These are phyloP conservation scores for Brassicogethes aeneus DNA, from an alignment of 2,888 invertebrate genomes.

Conservation along the genomic window DNA sequence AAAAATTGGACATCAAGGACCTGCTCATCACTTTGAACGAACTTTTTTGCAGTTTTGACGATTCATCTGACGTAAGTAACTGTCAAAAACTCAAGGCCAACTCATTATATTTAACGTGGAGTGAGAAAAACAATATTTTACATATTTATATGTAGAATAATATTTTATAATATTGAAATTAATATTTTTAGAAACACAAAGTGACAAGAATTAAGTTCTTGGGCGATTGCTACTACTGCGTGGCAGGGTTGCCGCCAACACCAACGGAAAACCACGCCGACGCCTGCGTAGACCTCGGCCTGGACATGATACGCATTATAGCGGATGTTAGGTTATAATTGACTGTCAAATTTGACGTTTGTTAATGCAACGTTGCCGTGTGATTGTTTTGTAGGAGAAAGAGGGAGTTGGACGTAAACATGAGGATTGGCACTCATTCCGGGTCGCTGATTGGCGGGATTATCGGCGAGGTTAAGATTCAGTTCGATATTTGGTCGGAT, in stretches of 20 bases:
- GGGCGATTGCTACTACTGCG: conserved; percentile 92
- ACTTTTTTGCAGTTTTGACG: conserved; percentile 85
- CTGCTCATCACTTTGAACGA: conserved; percentile 85
- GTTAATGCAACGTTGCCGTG: not conserved
- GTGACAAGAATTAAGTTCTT: conserved; percentile 84
- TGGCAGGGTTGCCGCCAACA: conserved; percentile 67
- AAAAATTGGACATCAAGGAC: conserved; percentile 63
- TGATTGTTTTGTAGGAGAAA: conserved; percentile 50
- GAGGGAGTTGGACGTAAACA: conserved; percentile 78
- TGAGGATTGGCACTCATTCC: conserved; percentile 93
- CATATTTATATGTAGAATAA: too few species aligned
- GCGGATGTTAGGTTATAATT: conserved; percentile 66
- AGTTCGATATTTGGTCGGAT: conserved; percentile 91
- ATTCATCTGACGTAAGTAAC: conserved; percentile 71
- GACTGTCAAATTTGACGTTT: conserved; percentile 3
- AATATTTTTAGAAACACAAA: conserved; percentile 56
- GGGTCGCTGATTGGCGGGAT: conserved; percentile 88
- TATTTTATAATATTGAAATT: too few species aligned
- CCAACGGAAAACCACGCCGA: conserved; percentile 75
- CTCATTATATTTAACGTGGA: not conserved
- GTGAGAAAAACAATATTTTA: too few species aligned
- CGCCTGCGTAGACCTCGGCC: conserved; percentile 80
- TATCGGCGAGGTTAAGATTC: conserved; percentile 89
- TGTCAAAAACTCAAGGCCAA: not conserved
- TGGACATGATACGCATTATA: conserved; percentile 90